These are phyloP conservation scores for Ylistrum balloti DNA, from an alignment of 1,140 invertebrate genomes.

Conservation along the genomic window DNA sequence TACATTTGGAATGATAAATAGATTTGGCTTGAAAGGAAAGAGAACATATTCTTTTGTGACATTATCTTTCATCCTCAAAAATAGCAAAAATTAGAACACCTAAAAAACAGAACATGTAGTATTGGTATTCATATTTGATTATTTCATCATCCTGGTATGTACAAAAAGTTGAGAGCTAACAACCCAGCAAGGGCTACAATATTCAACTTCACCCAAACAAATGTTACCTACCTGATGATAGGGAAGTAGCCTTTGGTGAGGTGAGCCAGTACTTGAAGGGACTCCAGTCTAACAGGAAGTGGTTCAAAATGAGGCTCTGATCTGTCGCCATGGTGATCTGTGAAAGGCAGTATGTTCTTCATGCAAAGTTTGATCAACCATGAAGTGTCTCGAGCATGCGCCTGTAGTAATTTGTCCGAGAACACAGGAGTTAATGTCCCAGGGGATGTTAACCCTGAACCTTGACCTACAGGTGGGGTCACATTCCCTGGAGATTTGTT, in stretches of 20 bases:
- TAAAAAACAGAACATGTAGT: no score
- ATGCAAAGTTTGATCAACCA: constrained; percentile 82
- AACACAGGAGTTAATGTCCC: constrained; percentile 76
- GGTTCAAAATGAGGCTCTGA: constrained; percentile 69
- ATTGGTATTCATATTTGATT: no score
- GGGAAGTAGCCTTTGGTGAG: constrained; percentile 87
- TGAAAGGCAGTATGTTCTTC: constrained; percentile 76
- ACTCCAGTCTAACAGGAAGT: constrained; percentile 88
- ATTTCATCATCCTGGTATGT: no score
- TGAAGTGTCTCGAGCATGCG: constrained; percentile 72
- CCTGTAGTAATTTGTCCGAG: constrained; percentile 70
- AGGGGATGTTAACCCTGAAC: constrained; percentile 55
- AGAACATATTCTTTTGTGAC: no score
- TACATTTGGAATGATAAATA: no score
- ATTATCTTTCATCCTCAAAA: no score
- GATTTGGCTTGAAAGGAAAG: no score
- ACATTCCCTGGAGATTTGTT: constrained; percentile 55
- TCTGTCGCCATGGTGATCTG: neutral
- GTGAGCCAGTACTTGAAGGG: constrained; percentile 89
- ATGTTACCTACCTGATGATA: constrained; percentile 82
- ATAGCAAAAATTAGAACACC: no score
- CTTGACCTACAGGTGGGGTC: constrained; percentile 60
- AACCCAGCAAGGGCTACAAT: no score
- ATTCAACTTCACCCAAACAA: no score
- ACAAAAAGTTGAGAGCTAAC: no score